Evolutionary conservation across 2,888 invertebrate species (phyloP).

Genomic region (Chymomyza fuscimana): DNA sequence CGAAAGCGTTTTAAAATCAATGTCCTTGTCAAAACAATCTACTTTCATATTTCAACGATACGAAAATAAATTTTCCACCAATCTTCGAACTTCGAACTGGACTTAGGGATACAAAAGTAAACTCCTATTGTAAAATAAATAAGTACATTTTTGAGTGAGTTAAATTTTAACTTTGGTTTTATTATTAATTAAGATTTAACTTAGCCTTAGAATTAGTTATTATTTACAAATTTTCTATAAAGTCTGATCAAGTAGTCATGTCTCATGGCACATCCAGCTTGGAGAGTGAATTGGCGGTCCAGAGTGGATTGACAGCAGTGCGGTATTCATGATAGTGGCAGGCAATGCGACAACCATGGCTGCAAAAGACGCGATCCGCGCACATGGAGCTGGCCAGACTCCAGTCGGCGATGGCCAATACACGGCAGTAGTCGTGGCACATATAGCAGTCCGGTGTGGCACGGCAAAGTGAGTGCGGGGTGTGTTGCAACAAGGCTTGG

Average conservation of each 20-base stretch:
- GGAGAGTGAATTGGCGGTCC: background rate
- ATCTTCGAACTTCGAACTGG: too few species aligned
- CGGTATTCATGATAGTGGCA: constrained; percentile 49
- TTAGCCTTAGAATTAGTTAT: background rate
- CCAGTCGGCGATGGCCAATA: constrained; percentile 48
- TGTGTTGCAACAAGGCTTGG: constrained; percentile 24
- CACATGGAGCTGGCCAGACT: constrained; percentile 63
- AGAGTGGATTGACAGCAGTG: background rate
- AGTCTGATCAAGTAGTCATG: background rate
- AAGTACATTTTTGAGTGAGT: background rate
- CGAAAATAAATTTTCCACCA: too few species aligned
- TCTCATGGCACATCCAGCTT: background rate
- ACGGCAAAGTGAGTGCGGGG: constrained; percentile 42
- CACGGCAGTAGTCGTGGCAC: constrained; percentile 69
- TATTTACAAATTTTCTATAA: background rate
- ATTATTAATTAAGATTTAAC: background rate
- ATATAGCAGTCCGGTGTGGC: constrained; percentile 61
- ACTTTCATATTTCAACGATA: too few species aligned
- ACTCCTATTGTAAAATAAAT: too few species aligned
- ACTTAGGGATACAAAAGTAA: too few species aligned
- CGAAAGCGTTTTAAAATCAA: too few species aligned
- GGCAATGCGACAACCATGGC: constrained; percentile 62
- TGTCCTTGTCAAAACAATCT: too few species aligned
- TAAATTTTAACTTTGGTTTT: background rate
- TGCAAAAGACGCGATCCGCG: constrained; percentile 59